phyloP scores from a whole-genome alignment of 64 coral and sea anemone genomes.

The Platygyra sinensis region DNA sequence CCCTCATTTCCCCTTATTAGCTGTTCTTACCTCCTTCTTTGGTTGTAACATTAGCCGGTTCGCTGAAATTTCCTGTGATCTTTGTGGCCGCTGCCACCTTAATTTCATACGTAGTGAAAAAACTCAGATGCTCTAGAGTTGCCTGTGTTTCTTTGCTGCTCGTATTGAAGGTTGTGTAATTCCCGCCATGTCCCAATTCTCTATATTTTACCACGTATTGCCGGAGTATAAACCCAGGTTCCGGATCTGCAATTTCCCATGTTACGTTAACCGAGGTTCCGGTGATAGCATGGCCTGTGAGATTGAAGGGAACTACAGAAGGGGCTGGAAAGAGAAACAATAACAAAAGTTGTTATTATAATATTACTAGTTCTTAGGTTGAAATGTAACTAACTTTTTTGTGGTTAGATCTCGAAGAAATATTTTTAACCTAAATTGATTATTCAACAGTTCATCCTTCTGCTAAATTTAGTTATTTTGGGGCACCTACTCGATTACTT shows the following conservation, averaged over 20 bases:
- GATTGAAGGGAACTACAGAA: background rate
- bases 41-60: background rate
- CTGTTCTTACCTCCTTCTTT: background rate
- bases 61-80: conserved; percentile 6
- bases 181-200: background rate
- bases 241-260: background rate
- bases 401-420: too few species aligned
- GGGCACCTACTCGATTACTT: too few species aligned
- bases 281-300: background rate
- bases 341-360: too few species aligned
- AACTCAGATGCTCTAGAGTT: background rate
- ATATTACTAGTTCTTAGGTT: too few species aligned
- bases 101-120: conserved; percentile 35
- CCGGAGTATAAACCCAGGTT: background rate
- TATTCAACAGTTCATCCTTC: too few species aligned
- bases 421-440: too few species aligned
- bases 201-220: background rate
- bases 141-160: background rate
- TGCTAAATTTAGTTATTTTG: too few species aligned
- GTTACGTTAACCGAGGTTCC: background rate
- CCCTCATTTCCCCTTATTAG: too few species aligned
- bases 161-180: too few species aligned
- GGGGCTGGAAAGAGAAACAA: background rate
- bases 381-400: too few species aligned
- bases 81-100: conserved; percentile 21